phyloP scores from a whole-genome alignment of 2,797 vertebrate species.

The Liparis tanakae region DNA sequence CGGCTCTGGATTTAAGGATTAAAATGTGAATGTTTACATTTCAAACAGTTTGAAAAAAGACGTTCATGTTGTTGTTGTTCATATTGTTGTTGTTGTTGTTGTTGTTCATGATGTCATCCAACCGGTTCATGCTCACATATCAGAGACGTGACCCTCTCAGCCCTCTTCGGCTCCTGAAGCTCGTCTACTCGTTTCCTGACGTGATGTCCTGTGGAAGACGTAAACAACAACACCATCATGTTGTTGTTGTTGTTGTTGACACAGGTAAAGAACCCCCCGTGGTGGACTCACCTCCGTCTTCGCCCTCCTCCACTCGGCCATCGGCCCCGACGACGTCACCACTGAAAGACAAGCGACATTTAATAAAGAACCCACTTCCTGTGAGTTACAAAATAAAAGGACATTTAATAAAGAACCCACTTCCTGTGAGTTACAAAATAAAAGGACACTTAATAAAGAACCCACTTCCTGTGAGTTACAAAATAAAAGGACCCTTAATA shows the following conservation, averaged over 20 bases:
- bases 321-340: constrained; percentile 66
- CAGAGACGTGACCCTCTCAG: no score
- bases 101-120: no score
- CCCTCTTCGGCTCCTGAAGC: no score
- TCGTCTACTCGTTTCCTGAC: constrained; percentile 79
- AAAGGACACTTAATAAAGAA: constrained; percentile 50
- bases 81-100: no score
- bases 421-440: no score
- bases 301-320: constrained; percentile 71
- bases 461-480: no score
- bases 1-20: neutral
- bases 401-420: neutral
- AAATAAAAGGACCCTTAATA: neutral
- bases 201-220: constrained; percentile 78
- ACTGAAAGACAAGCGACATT: constrained; percentile 57
- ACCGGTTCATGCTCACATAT: no score
- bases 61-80: no score
- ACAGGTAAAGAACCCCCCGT: no score
- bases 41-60: neutral
- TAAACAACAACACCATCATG: neutral
- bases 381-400: no score
- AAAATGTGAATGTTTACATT: neutral
- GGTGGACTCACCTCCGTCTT: constrained; percentile 80
- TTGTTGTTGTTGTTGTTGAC: neutral
- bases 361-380: no score